Evolutionary conservation across 92 coral and sea anemone species (phyloP).

Genomic region (Virgularia gustaviana): DNA sequence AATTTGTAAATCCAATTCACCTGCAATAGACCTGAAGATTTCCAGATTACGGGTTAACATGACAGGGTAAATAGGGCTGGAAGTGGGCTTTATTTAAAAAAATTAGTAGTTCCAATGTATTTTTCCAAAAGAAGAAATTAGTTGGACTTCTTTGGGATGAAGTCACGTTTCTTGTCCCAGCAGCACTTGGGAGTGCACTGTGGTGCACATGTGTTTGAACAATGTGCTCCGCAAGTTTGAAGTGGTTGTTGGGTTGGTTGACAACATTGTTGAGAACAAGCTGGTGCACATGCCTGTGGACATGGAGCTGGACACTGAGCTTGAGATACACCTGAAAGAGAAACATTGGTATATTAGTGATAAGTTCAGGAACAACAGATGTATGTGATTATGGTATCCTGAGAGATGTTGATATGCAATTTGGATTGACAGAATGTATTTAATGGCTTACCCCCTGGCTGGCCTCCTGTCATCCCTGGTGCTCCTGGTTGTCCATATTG

Average conservation of each 20-base stretch:
- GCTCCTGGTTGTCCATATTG: not conserved
- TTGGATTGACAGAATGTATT: constrained; percentile 4
- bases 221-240: constrained; percentile 45
- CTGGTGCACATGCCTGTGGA: constrained; percentile 50
- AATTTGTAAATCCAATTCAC: too few species aligned
- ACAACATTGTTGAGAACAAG: constrained; percentile 59
- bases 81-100: too few species aligned
- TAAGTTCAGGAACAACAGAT: constrained; percentile 15
- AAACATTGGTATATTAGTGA: not conserved
- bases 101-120: too few species aligned
- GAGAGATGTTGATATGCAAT: not conserved
- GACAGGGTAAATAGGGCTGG: too few species aligned
- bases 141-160: constrained; percentile 6
- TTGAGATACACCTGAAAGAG: constrained; percentile 37
- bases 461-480: too few species aligned
- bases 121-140: too few species aligned
- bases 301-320: constrained; percentile 60
- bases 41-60: too few species aligned
- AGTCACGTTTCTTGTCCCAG: constrained; percentile 43
- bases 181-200: constrained; percentile 33
- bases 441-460: too few species aligned
- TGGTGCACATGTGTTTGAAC: constrained; percentile 25
- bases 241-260: constrained; percentile 12
- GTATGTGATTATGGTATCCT: constrained; percentile 2
- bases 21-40: too few species aligned